phyloP scores from a whole-genome alignment of 2,113 vertebrate genomes.

The Pterocles gutturalis region DNA sequence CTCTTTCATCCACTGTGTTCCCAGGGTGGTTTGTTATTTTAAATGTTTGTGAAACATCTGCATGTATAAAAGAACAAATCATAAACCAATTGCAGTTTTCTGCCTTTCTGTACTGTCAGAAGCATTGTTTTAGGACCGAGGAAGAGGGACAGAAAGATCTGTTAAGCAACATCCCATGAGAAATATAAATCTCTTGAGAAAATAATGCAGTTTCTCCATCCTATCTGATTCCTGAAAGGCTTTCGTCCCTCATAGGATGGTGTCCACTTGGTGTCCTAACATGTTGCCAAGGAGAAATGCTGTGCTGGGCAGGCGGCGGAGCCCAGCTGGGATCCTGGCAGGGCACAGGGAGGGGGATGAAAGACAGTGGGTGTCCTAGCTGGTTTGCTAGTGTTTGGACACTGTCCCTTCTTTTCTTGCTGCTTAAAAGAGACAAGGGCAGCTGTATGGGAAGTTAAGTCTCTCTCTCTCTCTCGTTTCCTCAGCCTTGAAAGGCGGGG shows the following conservation, averaged over 20 bases:
- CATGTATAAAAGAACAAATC: constrained; percentile 27
- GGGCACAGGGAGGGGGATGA: neutral
- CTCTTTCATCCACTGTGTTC: neutral
- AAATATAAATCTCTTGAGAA: constrained; percentile 58
- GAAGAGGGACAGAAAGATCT: constrained; percentile 34
- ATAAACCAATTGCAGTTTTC: neutral
- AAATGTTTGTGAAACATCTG: constrained; percentile 48
- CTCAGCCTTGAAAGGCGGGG: neutral
- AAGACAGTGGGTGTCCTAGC: neutral
- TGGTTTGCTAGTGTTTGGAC: neutral
- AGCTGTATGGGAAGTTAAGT: neutral
- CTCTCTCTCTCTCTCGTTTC: neutral
- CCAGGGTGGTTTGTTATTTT: neutral
- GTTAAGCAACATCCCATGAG: constrained; percentile 31
- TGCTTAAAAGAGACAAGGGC: neutral
- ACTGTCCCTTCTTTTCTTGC: neutral
- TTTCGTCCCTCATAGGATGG: neutral
- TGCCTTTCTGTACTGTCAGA: constrained; percentile 33
- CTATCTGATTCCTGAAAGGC: constrained; percentile 33
- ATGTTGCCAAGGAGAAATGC: neutral
- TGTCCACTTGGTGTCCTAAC: neutral
- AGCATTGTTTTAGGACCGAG: constrained; percentile 39
- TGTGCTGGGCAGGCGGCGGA: neutral
- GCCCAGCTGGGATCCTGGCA: constrained; percentile 28
- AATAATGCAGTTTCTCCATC: constrained; percentile 29